Evolutionary conservation across 2,888 invertebrate genomes (phyloP).

Genomic region (Lampropteryx suffumata): DNA sequence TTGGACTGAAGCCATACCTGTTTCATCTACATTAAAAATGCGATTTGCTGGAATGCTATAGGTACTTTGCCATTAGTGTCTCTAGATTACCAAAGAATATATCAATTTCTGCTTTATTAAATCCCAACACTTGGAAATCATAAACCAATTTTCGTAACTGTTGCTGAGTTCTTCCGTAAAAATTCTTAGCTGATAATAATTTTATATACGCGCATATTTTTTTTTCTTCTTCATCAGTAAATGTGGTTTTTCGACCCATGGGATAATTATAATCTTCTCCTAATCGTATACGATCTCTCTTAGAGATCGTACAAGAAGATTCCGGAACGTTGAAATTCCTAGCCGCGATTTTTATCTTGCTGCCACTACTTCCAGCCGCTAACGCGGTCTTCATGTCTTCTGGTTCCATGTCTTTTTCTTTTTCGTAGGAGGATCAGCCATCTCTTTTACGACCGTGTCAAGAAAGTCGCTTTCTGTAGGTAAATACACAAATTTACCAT

Average conservation of each 20-base stretch:
- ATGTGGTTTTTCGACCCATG: slow-evolving; percentile 4
- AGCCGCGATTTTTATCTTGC: slow-evolving; percentile 1
- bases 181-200: slow-evolving; percentile 3
- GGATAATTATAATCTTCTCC: slow-evolving; percentile 13
- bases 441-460: too few relatives aligned
- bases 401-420: slow-evolving; percentile 3
- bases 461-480: background rate
- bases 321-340: slow-evolving; percentile 4
- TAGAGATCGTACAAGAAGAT: too few relatives aligned
- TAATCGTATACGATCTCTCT: slow-evolving; percentile 1
- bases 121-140: slow-evolving; percentile 8
- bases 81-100: slow-evolving; percentile 12
- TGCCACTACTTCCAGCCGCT: background rate
- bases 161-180: slow-evolving; percentile 12
- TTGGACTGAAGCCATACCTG: slow-evolving; percentile 8
- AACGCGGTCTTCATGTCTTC: too few relatives aligned
- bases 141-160: slow-evolving; percentile 16
- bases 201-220: slow-evolving; percentile 7
- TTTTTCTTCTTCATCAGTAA: slow-evolving; percentile 7
- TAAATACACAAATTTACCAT: background rate
- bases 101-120: slow-evolving; percentile 16
- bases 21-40: slow-evolving; percentile 18
- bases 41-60: slow-evolving; percentile 12
- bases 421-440: background rate
- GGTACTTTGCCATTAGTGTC: slow-evolving; percentile 14